Evolutionary conservation across 1,140 invertebrate species (phyloP), one percentile per base, ranked within the genome.

Genomic region (Dendroctonus valens): DNA sequence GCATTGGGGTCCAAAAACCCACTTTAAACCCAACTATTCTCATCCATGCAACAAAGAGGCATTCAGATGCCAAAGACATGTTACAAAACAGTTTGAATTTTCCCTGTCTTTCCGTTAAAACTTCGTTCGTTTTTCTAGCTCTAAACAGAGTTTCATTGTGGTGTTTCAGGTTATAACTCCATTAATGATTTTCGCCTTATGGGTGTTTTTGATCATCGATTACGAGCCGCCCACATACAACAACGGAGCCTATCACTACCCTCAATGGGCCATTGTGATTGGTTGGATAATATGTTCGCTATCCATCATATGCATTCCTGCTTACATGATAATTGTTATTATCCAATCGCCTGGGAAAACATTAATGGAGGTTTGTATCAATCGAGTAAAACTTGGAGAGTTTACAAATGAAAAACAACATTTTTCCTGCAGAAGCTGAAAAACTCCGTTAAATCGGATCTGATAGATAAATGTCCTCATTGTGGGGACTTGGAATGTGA

Each of bases 281-380:
- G 94, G 94, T n/a, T 96, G 93, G 93, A 81, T 86, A 60, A 89
- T 95, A 60, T 88, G 92, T 5, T 88, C 88, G 6, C 78, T 91
- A 11, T 94, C 92, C 3, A 82, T 96, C 40, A 76, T 91, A n/a
- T 93, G 91, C 75, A 92, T 96, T 77, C 93, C 93, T 11, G 83
- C 88, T 52, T 89, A 90, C 73, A 92, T 92, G 52, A 76, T 92
- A 11, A 85, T 89, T 59, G 86, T 89, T 57, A 81, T 94, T 42
- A 73, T 86, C 60, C 84, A 84, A 72, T 82, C 91, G 9, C 83
- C 87, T 60, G 93, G 92, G 53, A 80, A 84, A 15, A 89, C 80
- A 62, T 82, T 91, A 40, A 79, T 82, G 73, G 86, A 93, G 82
- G 93, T 95, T 81, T 75, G 74, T 73, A 48, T 42, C 39, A 9